Evolutionary conservation across 2,113 vertebrate species (phyloP).

Genomic region (Drymodes brunneopygia): DNA sequence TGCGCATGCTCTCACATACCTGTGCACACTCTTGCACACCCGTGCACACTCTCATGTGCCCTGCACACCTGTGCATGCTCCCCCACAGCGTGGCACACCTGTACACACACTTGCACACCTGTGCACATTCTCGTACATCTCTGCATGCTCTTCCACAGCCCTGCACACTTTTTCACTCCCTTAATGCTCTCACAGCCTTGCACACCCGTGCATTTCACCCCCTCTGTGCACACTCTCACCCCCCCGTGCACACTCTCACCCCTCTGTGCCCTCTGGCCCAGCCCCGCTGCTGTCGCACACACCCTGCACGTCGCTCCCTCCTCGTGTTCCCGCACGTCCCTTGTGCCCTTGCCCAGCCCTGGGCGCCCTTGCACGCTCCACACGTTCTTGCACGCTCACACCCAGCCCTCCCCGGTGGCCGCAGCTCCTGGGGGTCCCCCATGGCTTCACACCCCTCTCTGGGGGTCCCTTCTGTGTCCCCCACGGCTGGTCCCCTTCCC

Average conservation of each 20-base stretch:
- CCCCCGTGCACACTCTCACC: not conserved
- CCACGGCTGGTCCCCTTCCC: too few relatives aligned
- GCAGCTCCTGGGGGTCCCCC: not conserved
- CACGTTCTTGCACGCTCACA: not conserved
- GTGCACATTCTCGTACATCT: rapidly evolving
- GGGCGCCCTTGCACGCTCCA: not conserved
- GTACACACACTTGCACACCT: not conserved
- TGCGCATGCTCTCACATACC: not conserved
- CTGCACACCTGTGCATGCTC: not conserved
- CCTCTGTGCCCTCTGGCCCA: not conserved
- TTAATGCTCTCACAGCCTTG: not conserved
- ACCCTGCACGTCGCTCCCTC: not conserved
- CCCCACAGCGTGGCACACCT: not conserved
- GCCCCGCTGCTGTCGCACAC: not conserved
- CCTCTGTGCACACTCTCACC: not conserved
- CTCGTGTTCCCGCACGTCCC: not conserved
- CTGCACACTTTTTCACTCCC: too few relatives aligned
- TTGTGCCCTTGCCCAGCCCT: not conserved
- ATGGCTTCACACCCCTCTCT: not conserved
- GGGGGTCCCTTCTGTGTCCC: not conserved
- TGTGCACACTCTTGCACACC: not conserved
- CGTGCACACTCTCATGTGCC: not conserved
- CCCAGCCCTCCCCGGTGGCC: not conserved
- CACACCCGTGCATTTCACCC: not conserved
- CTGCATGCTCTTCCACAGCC: not conserved